Conservation (phyloP, 2,113 vertebrate species). For the Paratilapia polleni region DNA sequence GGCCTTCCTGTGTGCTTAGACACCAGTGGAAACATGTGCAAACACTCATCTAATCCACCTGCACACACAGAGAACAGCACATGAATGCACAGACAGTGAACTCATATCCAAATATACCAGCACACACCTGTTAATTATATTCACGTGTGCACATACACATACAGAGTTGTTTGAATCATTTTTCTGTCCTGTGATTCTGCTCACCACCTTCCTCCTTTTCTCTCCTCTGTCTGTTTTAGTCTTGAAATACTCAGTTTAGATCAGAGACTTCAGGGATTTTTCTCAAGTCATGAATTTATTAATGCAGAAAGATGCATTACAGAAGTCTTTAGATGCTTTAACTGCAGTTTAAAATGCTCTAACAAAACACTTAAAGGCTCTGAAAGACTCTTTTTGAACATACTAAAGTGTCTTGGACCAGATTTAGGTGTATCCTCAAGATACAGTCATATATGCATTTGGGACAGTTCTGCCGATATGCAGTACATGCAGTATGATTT, state of each 20-base stretch:
- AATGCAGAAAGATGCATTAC: neutral
- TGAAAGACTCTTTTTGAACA: accelerated
- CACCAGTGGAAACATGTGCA: neutral
- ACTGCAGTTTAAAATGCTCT: neutral
- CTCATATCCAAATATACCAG: neutral
- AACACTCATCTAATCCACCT: neutral
- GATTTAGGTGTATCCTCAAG: too few relatives aligned
- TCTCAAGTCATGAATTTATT: neutral
- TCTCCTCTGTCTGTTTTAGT: too few relatives aligned
- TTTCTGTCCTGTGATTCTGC: neutral
- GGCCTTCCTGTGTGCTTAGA: constrained; percentile 3
- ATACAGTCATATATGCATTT: too few relatives aligned
- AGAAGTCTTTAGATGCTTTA: too few relatives aligned
- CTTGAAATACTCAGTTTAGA: too few relatives aligned
- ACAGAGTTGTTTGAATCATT: neutral
- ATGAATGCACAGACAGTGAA: neutral
- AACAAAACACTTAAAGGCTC: accelerated
- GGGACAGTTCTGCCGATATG: too few relatives aligned
- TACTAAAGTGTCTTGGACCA: neutral
- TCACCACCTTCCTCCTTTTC: too few relatives aligned
- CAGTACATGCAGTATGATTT: too few relatives aligned
- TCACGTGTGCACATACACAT: neutral
- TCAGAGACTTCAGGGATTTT: neutral
- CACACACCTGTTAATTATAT: neutral
- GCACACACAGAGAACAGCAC: neutral